A percentile compares a stretch with the other conserved stretches of the same genome.
These are phyloP conservation scores for Zelostemma sp. DNA, from an alignment of 1,140 invertebrate species.

Conservation along the genomic window DNA sequence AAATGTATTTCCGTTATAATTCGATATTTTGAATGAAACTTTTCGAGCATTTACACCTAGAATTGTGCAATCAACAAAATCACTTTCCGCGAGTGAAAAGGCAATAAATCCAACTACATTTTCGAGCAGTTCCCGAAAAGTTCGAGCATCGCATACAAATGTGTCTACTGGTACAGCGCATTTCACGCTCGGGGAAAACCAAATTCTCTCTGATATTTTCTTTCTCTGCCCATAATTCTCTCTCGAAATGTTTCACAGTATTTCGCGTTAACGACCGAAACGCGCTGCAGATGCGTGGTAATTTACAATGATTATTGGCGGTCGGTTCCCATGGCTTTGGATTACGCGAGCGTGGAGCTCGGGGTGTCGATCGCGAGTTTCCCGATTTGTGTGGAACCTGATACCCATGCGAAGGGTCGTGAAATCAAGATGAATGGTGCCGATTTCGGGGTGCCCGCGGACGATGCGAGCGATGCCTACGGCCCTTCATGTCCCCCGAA, in stretches of 20 bases:
- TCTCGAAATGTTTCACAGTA: conserved; percentile 13
- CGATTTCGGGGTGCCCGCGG: conserved; percentile 33
- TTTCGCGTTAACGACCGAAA: conserved; percentile 55
- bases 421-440: conserved; percentile 69
- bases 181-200: not conserved
- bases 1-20: no score
- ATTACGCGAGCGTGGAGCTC: conserved; percentile 43
- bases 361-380: conserved; percentile 53
- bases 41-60: not conserved
- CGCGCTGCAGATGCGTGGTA: conserved; percentile 58
- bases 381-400: conserved; percentile 69
- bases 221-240: conserved; percentile 1
- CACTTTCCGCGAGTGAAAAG: no score
- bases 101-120: not conserved
- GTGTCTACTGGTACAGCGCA: not conserved
- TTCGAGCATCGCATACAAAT: not conserved
- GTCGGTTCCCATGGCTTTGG: conserved; percentile 59
- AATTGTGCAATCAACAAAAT: not conserved
- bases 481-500: conserved; percentile 12
- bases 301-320: conserved; percentile 61
- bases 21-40: no score
- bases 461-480: conserved; percentile 14
- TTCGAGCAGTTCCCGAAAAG: not conserved
- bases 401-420: conserved; percentile 68
- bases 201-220: not conserved